Base-by-base conservation (phyloP, 2,113 vertebrate genomes). In the Girardinichthys multiradiatus region DNA sequence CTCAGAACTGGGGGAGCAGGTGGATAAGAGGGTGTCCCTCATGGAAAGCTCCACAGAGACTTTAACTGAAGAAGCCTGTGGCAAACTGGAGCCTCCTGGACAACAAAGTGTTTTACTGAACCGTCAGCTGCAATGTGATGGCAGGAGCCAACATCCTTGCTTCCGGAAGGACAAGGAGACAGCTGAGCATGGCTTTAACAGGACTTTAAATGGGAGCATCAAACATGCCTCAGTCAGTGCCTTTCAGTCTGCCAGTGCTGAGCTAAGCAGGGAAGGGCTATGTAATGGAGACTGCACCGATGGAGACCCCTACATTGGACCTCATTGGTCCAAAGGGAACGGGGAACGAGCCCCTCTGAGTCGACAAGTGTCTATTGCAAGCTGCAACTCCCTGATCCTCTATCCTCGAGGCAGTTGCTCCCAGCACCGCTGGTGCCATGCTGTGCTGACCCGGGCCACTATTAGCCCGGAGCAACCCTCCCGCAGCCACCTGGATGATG, bases 401-500 rank as follows among this genome's bases (percentile, higher is more conserved):
- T 94, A 94, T 57, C 83, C 91, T 1, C 93, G 95, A 73, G 91
- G 90, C 10, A 76, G 80, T 74, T 91, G 90, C 92, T 86, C 94
- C 74, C 95, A 94, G 71, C 95, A 96, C 62, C 95, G 96, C 70
- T 97, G 96, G 93, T 92, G 84, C 72, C 94, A 94, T 30, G 72
- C 88, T 0, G 86, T 92, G 26, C 93, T 87, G 80, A 92, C 90
- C 5, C 90, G 93, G 3, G 80, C 89, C 0, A 77, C 89, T 4
- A 68, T 90, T 87, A 97, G 96, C 89, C 97, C 97, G 0, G 97
- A 98, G 48, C 97, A 98, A 77, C 95, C 90, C 0, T 83, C 93
- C 27, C 95, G 96, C 28, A 97, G 95, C 86, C 97, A 98, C 83
- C 90, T 99, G 81, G 98, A 99, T 0, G 97, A 99, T 0, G 98